Evolutionary conservation across 2,797 vertebrate genomes (phyloP).

Genomic region (Gadopsis marmoratus): DNA sequence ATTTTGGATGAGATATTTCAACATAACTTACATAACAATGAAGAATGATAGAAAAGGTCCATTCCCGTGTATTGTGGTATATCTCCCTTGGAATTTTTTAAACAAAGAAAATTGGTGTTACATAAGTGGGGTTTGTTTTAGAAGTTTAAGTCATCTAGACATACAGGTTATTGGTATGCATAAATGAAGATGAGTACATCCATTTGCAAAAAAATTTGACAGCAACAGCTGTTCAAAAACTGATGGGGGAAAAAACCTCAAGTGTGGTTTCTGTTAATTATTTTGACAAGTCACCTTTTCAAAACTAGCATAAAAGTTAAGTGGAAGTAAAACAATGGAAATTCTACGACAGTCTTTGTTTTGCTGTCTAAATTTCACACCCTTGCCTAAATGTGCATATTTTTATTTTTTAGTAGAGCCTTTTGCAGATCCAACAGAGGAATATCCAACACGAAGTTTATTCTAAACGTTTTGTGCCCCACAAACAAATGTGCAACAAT

Average conservation of each 20-base stretch:
- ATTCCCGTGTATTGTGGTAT: neutral
- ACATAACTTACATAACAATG: neutral
- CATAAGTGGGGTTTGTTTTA: constrained; percentile 12
- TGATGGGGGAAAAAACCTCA: neutral
- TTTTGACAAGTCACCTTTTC: constrained; percentile 6
- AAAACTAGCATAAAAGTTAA: constrained; percentile 6
- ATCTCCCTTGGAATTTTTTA: neutral
- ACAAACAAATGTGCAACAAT: constrained; percentile 13
- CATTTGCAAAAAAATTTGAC: constrained; percentile 1
- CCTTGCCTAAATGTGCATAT: constrained; percentile 7
- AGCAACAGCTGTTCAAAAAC: neutral
- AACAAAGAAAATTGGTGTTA: neutral
- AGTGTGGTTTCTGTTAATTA: neutral
- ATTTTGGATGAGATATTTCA: constrained; percentile 19
- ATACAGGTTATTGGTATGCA: neutral
- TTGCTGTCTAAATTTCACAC: neutral
- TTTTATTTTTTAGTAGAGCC: constrained; percentile 18
- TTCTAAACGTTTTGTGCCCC: constrained; percentile 11
- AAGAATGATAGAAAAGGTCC: neutral
- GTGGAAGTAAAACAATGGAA: constrained; percentile 6
- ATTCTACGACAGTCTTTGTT: neutral
- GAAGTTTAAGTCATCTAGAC: neutral
- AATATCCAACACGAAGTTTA: constrained; percentile 13
- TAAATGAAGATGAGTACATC: neutral
- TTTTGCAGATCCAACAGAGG: constrained; percentile 10